Base-by-base conservation (phyloP, 2,888 invertebrate species). In the Harpalus rubripes region DNA sequence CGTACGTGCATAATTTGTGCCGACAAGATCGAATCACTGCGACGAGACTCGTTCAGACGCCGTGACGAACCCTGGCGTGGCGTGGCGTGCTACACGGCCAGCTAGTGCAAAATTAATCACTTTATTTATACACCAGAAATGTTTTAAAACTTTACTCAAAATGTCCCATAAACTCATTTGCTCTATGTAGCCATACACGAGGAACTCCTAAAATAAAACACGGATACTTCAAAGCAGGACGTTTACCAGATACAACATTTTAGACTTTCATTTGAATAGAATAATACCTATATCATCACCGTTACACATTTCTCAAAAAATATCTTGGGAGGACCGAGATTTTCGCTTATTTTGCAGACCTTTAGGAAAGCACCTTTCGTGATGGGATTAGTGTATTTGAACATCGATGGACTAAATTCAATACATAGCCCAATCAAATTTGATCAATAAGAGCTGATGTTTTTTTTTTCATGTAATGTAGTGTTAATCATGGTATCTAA, bases 1-100 rank as follows among this genome's bases (percentile, higher is more conserved):
- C 59, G 58, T 56, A 78, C 22, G 78, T 78, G 78, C 80, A 80
- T 80, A 80, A 80, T 80, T 80, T 80, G 80, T 59, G 61, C 41
- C 61, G 61, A 80, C 61, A 61, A 80, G 80, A 80, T 80, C 59
- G 61, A 80, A 80, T 80, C 80, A 39, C 16, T 61, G 80, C 61
- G 18, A 80, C 63, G 61, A 59, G 63, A 26, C 44, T 41, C 41
- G 18, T 74, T 18, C 39, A 39, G 68, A 68, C 63, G 63, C 22
- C 63, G 44, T 52, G 12, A 52, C 44, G 44, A 44, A 44, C 61
- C 18, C 1, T 22, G 22, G 22, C 18, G 22, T 22, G 22, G 22
- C 22, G 10, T 39, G 15, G 15, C 68, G 68, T 7, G 32, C n/a
- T 39, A 32, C 68, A 68, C 12, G 32, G n/a, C 39, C n/a, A 68